A percentile compares a stretch with the other conserved stretches of the same genome.
phyloP scores from a whole-genome alignment of 2,888 invertebrate genomes.

The Dynastes maya region DNA sequence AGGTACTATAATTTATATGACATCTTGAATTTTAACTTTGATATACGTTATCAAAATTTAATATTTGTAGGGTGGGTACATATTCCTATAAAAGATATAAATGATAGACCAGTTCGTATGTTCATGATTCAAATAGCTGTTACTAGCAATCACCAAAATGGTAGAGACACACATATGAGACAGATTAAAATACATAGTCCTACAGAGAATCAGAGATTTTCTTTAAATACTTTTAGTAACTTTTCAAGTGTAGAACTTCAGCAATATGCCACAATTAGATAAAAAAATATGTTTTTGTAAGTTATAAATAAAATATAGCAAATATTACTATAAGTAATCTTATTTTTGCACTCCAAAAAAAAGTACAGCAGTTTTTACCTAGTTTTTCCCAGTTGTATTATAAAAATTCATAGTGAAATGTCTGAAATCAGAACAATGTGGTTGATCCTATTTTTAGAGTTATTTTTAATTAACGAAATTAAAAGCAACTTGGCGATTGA shows the following conservation, averaged over 20 bases:
- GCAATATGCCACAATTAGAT: constrained; percentile 87
- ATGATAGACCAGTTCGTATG: constrained; percentile 90
- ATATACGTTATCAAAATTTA: background rate
- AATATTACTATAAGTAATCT: background rate
- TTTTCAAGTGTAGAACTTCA: constrained; percentile 89
- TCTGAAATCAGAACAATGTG: background rate
- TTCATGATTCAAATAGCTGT: constrained; percentile 98
- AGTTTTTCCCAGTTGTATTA: too few species aligned
- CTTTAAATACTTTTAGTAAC: constrained; percentile 81
- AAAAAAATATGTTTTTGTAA: constrained; percentile 59
- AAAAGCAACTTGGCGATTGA: constrained; percentile 28
- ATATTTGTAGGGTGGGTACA: constrained; percentile 89
- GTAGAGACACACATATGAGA: constrained; percentile 97
- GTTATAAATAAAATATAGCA: constrained; percentile 13
- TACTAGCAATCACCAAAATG: constrained; percentile 98
- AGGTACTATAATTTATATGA: constrained; percentile 67
- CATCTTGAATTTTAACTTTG: too few species aligned
- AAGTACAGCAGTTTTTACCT: background rate
- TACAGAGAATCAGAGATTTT: constrained; percentile 77
- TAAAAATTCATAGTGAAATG: too few species aligned
- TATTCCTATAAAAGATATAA: constrained; percentile 91
- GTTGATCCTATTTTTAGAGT: constrained; percentile 26
- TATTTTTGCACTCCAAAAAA: background rate
- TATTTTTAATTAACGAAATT: constrained; percentile 22
- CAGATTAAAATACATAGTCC: constrained; percentile 98